Evolutionary conservation across 2,797 vertebrate species (phyloP).

Genomic region (Gouania willdenowi): DNA sequence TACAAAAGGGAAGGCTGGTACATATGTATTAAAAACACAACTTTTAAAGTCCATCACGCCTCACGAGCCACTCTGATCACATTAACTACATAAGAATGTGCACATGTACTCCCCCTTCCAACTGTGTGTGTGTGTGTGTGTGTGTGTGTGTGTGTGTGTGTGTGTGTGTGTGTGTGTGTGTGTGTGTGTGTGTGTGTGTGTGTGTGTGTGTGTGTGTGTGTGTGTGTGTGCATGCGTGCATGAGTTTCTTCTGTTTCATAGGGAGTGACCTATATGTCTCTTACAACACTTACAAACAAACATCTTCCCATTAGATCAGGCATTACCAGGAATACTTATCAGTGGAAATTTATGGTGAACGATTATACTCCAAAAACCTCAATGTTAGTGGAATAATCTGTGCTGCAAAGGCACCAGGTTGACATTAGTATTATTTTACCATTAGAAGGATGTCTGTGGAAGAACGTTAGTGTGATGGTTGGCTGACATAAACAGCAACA

Average conservation of each 20-base stretch:
- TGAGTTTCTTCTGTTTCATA: background rate
- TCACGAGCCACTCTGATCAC: constrained; percentile 30
- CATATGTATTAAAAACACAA: constrained; percentile 44
- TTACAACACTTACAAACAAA: constrained; percentile 20
- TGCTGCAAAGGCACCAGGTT: constrained; percentile 10
- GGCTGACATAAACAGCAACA: constrained; percentile 48
- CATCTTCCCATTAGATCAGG: constrained; percentile 46
- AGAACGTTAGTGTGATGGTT: constrained; percentile 47
- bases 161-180: background rate
- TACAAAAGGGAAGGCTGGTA: constrained; percentile 46
- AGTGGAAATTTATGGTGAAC: constrained; percentile 42
- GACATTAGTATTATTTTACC: constrained; percentile 39
- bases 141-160: background rate
- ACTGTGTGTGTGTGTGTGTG: background rate
- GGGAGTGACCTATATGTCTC: constrained; percentile 4
- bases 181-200: background rate
- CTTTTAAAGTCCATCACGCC: constrained; percentile 40
- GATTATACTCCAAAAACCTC: constrained; percentile 18
- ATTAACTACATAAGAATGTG: constrained; percentile 31
- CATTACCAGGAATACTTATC: constrained; percentile 30
- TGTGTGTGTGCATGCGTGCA: background rate
- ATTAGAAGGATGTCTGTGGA: constrained; percentile 25
- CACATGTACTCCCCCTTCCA: no score
- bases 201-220: background rate
- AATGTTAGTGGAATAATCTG: constrained; percentile 23